A percentile compares a stretch with the other conserved stretches of the same genome.
phyloP scores from a whole-genome alignment of 2,113 vertebrate species.

The Helogale parvula region DNA sequence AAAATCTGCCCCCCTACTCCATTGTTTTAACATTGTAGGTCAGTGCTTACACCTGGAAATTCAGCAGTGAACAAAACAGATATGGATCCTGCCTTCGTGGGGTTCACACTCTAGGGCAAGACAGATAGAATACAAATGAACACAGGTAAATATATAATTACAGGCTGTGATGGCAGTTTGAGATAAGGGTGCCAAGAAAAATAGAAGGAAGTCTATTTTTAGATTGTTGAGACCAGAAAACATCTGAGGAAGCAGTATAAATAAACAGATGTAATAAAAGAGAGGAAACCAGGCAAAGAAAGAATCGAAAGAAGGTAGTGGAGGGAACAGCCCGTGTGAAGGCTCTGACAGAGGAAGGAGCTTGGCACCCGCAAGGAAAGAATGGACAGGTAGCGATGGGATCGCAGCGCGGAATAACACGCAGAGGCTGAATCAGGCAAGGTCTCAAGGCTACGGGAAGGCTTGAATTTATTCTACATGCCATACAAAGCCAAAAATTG shows the following conservation, averaged over 20 bases:
- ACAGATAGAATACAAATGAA: background rate
- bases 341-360: background rate
- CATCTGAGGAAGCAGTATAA: background rate
- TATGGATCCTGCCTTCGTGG: background rate
- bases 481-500: background rate
- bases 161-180: background rate
- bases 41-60: background rate
- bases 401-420: too few species aligned
- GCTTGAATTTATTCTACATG: background rate
- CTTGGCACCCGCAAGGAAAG: background rate
- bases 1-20: background rate
- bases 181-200: background rate
- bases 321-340: background rate
- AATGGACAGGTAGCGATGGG: background rate
- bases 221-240: background rate
- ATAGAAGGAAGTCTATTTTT: background rate
- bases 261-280: background rate
- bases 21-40: background rate
- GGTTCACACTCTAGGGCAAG: background rate
- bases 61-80: background rate
- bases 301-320: background rate
- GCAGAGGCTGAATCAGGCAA: background rate
- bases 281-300: background rate
- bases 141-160: background rate
- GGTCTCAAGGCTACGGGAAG: background rate